Evolutionary conservation across 37 sponge, comb jelly and placozoan species (phyloP).

Genomic region (Corticium candelabrum): DNA sequence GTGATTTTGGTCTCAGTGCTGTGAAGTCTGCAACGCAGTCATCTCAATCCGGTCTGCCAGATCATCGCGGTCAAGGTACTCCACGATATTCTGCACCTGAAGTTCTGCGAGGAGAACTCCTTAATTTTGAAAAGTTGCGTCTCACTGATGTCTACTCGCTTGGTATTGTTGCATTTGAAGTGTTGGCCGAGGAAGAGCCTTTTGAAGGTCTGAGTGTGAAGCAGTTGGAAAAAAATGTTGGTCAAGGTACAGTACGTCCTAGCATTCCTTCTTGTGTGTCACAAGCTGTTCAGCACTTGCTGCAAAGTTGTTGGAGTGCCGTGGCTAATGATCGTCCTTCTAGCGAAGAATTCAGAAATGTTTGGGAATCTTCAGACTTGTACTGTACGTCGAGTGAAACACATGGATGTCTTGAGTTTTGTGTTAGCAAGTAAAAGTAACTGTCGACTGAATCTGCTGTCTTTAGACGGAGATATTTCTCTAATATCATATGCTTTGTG

Average conservation of each 20-base stretch:
- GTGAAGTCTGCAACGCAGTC: slow-evolving; percentile 16
- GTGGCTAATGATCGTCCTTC: no score
- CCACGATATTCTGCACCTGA: slow-evolving; percentile 43
- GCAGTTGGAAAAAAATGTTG: slow-evolving; percentile 24
- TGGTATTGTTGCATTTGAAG: no score
- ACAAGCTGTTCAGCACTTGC: slow-evolving; percentile 13
- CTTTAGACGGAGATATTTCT: no score
- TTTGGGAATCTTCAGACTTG: no score
- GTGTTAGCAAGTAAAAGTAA: no score
- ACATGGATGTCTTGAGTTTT: no score
- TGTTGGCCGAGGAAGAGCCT: slow-evolving; percentile 29
- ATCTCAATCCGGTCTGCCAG: neutral
- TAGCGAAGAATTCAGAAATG: no score
- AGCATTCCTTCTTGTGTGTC: neutral
- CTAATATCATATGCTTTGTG: no score
- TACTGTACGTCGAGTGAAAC: no score
- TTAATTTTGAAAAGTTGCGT: slow-evolving; percentile 6
- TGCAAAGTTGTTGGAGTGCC: slow-evolving; percentile 25
- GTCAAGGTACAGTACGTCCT: slow-evolving; percentile 11
- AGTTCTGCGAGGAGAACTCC: slow-evolving; percentile 33
- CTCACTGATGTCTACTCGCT: slow-evolving; percentile 28
- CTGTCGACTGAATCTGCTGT: no score
- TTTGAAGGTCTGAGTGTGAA: slow-evolving; percentile 23
- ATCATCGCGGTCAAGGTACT: slow-evolving; percentile 33
- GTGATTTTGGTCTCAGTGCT: slow-evolving; percentile 28